Base-by-base conservation (phyloP, 2,797 vertebrate genomes). In the Acrossocheilus wenchowensis region DNA sequence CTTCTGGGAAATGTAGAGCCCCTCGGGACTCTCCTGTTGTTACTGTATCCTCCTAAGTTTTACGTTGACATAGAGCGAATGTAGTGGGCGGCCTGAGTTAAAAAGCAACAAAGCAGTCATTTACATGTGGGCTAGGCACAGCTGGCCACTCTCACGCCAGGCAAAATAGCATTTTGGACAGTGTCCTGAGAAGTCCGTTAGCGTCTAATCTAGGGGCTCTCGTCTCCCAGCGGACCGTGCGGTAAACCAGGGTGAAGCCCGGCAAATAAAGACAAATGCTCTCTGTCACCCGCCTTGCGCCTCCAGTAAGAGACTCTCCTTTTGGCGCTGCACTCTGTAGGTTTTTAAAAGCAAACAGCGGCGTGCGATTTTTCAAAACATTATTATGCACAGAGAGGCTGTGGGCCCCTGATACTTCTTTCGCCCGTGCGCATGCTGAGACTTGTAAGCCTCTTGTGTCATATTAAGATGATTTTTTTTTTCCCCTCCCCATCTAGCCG, bases 191-290 rank as follows among this genome's bases (percentile, higher is more conserved):
- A 82, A 88, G 88, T 89, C 86, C 66, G 41, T 89, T 87, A 82
- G 86, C 21, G 3, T 85, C 72, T 78, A 69, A 77, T 88, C 82
- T 73, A 45, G 19, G 69, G 75, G 26, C 48, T 57, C 62, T 77
- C 50, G 8, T 78, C 74, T 78, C 66, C 79, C 86, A 6, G 68
- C 74, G 81, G 88, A 68, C 73, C 14, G 41, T n/a, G 54, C 48
- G 52, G 83, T 14, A 57, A 73, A 87, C 84, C 78, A 64, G 43
- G 14, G 60, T 74, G 81, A 88, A 83, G 75, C 83, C 85, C 84
- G 77, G 87, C 86, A 92, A 90, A 92, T 91, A 92, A 92, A 93
- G 92, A 92, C 89, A 92, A 91, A 92, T 82, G 88, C 80, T 88
- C 60, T 64, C 64, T 91, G 90, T 93, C 89, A 88, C 79, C 83